Percentiles rank a stretch among this genome's conserved stretches.
phyloP scores from a whole-genome alignment of 1,140 invertebrate genomes.

The Drosophila obscura region DNA sequence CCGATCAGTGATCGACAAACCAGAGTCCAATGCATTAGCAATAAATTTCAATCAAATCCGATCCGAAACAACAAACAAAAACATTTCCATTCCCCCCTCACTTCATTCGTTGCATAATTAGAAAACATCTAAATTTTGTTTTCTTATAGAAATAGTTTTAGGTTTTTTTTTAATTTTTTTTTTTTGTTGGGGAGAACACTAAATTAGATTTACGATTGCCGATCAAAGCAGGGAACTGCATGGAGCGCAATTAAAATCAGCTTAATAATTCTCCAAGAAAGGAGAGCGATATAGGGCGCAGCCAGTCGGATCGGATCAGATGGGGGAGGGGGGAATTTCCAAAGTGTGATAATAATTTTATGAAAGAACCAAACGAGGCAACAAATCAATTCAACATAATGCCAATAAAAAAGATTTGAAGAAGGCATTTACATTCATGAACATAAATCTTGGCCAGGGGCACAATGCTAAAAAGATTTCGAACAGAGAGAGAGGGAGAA shows the following conservation, averaged over 20 bases:
- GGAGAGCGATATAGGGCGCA: no score
- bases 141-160: constrained; percentile 15
- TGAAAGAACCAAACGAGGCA: constrained; percentile 67
- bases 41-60: constrained; percentile 77
- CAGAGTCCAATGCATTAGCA: constrained; percentile 55
- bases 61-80: constrained; percentile 46
- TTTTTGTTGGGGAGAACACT: constrained; percentile 36
- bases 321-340: constrained; percentile 34
- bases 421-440: constrained; percentile 77
- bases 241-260: constrained; percentile 80
- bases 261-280: constrained; percentile 71
- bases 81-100: constrained; percentile 32
- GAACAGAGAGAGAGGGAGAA: constrained; percentile 1
- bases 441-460: constrained; percentile 65
- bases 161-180: not conserved
- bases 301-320: constrained; percentile 15
- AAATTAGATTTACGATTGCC: constrained; percentile 78
- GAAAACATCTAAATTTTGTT: constrained; percentile 55
- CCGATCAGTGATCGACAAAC: constrained; percentile 53
- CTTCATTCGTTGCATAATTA: constrained; percentile 67
- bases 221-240: constrained; percentile 50
- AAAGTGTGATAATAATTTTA: constrained; percentile 83
- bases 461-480: constrained; percentile 48
- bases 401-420: constrained; percentile 77
- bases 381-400: constrained; percentile 75